phyloP scores from a whole-genome alignment of 92 coral and sea anemone genomes.

The Zoanthus sociatus region DNA sequence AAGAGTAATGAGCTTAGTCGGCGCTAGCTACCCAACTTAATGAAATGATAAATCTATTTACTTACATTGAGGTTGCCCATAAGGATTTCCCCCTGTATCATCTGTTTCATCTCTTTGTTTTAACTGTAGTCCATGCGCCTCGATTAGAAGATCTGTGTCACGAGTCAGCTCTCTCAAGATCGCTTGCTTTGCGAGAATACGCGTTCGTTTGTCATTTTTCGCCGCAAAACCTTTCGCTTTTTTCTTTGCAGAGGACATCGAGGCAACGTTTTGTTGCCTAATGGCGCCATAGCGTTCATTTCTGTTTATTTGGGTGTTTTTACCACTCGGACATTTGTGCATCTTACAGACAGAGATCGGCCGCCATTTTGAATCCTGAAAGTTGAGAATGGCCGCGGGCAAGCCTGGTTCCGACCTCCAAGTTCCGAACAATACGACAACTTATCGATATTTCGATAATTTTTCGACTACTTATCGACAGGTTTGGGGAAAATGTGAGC shows the following conservation, averaged over 20 bases:
- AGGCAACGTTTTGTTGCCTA: conserved; percentile 70
- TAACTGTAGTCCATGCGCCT: conserved; percentile 71
- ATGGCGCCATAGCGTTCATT: conserved; percentile 78
- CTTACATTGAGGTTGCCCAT: conserved; percentile 42
- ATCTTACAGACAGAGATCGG: conserved; percentile 33
- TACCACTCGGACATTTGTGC: conserved; percentile 55
- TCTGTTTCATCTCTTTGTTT: conserved; percentile 43
- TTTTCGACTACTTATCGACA: conserved; percentile 7
- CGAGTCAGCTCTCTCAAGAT: conserved; percentile 72
- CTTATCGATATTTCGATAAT: conserved; percentile 1
- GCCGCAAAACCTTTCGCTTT: conserved; percentile 81
- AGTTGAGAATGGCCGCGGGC: not conserved
- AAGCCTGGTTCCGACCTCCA: conserved; percentile 13
- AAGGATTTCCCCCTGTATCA: conserved; percentile 51
- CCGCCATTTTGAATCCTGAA: conserved; percentile 60
- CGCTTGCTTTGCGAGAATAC: conserved; percentile 88
- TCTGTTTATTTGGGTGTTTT: conserved; percentile 27
- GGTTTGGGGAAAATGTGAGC: not conserved
- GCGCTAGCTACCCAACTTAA: not conserved
- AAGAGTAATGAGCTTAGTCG: too few relatives aligned
- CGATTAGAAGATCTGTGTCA: conserved; percentile 62
- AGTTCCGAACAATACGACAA: not conserved
- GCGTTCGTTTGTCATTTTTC: conserved; percentile 78
- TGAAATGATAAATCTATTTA: not conserved
- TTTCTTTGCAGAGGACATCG: conserved; percentile 64